Evolutionary conservation across 2,888 invertebrate species (phyloP).

Genomic region (Agrotis clavis): DNA sequence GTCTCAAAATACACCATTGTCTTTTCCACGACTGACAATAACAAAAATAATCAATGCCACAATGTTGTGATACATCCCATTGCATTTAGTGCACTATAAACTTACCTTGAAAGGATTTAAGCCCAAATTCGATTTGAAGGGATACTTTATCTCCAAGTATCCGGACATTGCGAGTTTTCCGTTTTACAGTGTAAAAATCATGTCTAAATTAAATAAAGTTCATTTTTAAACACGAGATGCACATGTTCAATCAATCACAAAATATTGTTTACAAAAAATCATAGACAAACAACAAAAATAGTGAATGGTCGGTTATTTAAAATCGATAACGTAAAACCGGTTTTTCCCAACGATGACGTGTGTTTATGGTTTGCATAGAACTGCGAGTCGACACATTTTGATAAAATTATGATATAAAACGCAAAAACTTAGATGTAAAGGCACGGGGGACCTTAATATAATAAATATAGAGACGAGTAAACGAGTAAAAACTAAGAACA

Average conservation of each 20-base stretch:
- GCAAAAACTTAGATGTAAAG: background rate
- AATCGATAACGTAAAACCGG: constrained; percentile 72
- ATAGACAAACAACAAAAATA: constrained; percentile 79
- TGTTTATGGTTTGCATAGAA: constrained; percentile 31
- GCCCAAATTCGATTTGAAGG: constrained; percentile 91
- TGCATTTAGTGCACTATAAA: constrained; percentile 56
- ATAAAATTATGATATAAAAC: background rate
- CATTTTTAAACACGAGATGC: constrained; percentile 62
- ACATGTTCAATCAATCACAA: constrained; percentile 71
- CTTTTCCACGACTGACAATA: constrained; percentile 92
- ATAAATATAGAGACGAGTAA: too few species aligned
- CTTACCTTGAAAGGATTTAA: constrained; percentile 93
- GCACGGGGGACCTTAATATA: too few species aligned
- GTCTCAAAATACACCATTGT: constrained; percentile 92
- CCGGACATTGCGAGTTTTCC: constrained; percentile 85
- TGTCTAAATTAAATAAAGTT: constrained; percentile 60
- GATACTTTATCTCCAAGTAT: constrained; percentile 92
- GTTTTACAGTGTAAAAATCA: constrained; percentile 55
- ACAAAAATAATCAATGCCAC: constrained; percentile 70
- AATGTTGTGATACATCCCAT: constrained; percentile 63
- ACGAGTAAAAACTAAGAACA: background rate
- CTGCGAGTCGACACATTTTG: background rate
- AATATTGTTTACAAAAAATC: constrained; percentile 78
- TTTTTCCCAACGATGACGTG: constrained; percentile 58
- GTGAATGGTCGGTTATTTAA: constrained; percentile 89